Evolutionary conservation across 2,113 vertebrate genomes (phyloP), one percentile per base, ranked within the genome.

Genomic region (Anhinga anhinga): DNA sequence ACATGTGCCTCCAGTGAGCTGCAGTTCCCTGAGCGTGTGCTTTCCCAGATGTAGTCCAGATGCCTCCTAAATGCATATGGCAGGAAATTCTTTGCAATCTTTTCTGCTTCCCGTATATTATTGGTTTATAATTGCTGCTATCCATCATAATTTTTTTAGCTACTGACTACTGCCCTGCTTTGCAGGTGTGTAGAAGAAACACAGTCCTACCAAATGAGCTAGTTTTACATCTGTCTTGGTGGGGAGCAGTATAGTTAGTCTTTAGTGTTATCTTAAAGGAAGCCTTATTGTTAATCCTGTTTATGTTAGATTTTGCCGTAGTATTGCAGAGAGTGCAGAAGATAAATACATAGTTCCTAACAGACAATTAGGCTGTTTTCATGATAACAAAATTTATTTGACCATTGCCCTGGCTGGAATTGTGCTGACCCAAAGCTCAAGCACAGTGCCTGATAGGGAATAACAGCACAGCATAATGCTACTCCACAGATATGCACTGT

Each of bases 41-140:
- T 97, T 96, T 92, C 94, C 96, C 97, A 97, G 96, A 97, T 97
- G 96, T 90, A 97, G 86, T 97, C 98, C 97, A 97, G 97, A 97
- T 98, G 96, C 93, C 94, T 97, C 88, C 96, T 95, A 83, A 96
- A 96, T 94, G 76, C 96, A 96, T 67, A 97, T 95, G 97, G 95
- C 95, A 97, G 96, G 97, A 97, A 96, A 97, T 97, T 97, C 97
- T 97, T 97, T 56, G 95, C 96, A 95, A 96, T 97, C 96, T 96
- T 97, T 97, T 95, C 96, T 97, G 92, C 97, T 97, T 97, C 97
- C 96, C 61, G 11, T 94, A 86, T 96, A 96, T 97, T 98, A 93
- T 97, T 98, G 95, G 95, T 96, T 97, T 98, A 97, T 98, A 98
- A 98, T 98, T 98, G 96, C 97, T 95, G 94, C 87, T 95, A 97